A percentile compares a stretch with the other conserved stretches of the same genome.
Evolutionary conservation across 2,888 invertebrate genomes (phyloP).

Genomic region (Oasisia sp.): DNA sequence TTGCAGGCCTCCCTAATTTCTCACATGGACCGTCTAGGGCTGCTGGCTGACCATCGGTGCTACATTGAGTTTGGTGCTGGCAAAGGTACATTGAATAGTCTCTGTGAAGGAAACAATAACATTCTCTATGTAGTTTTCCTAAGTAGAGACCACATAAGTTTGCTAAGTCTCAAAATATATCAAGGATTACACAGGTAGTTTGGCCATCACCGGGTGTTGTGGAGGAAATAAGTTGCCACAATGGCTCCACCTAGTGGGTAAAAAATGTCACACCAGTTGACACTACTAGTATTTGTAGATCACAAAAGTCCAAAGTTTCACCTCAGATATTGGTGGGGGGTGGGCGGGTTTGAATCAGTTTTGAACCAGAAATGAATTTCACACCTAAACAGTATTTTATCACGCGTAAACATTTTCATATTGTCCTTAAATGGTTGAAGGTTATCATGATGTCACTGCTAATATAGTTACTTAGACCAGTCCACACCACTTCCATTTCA

Average conservation of each 20-base stretch:
- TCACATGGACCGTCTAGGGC: constrained; percentile 73
- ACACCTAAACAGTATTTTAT: neutral
- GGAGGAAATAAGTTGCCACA: neutral
- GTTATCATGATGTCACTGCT: no score
- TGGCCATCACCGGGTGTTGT: neutral
- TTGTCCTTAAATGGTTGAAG: neutral
- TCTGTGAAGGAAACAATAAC: neutral
- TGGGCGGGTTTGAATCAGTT: no score
- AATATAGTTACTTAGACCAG: no score
- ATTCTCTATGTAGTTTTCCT: neutral
- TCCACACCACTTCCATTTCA: neutral
- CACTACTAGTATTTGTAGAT: no score
- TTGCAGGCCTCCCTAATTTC: constrained; percentile 76
- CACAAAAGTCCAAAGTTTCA: no score
- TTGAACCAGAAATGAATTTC: no score
- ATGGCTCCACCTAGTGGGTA: no score
- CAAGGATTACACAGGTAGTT: no score
- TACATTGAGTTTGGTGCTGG: constrained; percentile 91
- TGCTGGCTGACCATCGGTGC: constrained; percentile 75
- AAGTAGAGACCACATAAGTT: no score
- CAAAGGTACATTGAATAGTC: constrained; percentile 72
- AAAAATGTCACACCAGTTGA: no score
- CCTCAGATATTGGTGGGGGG: no score
- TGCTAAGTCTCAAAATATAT: no score
- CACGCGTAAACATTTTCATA: neutral